Percentiles rank a stretch among this genome's conserved stretches.
phyloP scores from a whole-genome alignment of 2,888 invertebrate genomes.

The Tholera decimalis region DNA sequence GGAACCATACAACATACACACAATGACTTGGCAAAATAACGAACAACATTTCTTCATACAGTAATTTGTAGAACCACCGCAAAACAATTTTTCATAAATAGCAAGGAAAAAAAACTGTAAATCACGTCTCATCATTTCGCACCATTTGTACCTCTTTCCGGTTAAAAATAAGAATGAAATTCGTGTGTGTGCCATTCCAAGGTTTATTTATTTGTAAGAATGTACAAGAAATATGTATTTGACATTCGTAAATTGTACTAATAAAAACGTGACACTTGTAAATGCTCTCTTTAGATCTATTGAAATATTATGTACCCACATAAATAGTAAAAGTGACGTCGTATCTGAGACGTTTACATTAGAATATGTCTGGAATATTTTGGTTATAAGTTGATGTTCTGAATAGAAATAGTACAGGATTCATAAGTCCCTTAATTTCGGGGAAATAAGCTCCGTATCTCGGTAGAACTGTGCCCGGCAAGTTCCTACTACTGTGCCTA shows the following conservation, averaged over 20 bases:
- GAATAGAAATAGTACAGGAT: neutral
- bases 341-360: neutral
- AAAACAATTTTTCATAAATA: neutral
- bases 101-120: neutral
- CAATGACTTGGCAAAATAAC: constrained; percentile 4
- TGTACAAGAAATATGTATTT: constrained; percentile 18
- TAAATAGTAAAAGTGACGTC: constrained; percentile 12
- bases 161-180: neutral
- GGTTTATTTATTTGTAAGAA: neutral
- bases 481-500: no score
- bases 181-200: neutral
- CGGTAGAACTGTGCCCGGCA: no score
- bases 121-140: neutral
- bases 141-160: neutral
- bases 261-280: constrained; percentile 44
- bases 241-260: constrained; percentile 34
- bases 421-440: neutral
- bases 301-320: neutral
- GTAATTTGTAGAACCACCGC: neutral
- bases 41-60: neutral
- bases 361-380: neutral
- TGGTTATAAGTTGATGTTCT: no score
- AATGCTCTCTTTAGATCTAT: constrained; percentile 14
- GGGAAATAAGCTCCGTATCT: neutral
- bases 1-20: neutral